Conservation (phyloP, 2,113 vertebrate genomes). For the Shinisaurus crocodilurus region DNA sequence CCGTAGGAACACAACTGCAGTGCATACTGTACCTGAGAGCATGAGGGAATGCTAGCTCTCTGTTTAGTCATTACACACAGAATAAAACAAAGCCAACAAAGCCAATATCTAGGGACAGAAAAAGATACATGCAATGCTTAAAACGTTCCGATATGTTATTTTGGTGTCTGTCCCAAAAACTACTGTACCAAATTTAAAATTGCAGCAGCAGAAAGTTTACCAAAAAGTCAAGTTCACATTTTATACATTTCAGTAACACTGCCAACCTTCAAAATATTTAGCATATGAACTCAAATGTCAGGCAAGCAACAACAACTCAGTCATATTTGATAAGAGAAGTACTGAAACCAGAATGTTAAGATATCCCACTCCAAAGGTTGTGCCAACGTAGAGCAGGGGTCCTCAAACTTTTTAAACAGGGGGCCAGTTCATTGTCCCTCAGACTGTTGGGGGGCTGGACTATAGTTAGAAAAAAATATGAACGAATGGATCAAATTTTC, state of each 20-base stretch:
- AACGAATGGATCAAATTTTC: too few species aligned
- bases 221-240: neutral
- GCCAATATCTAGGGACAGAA: neutral
- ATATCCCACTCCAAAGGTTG: neutral
- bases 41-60: neutral
- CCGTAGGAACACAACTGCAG: neutral
- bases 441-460: too few species aligned
- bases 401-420: too few species aligned
- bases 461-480: too few species aligned
- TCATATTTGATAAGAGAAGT: too few species aligned
- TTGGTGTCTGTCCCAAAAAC: neutral
- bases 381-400: too few species aligned
- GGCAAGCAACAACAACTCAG: neutral
- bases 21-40: neutral
- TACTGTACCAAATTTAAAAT: neutral
- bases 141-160: neutral
- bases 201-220: neutral
- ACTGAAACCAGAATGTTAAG: too few species aligned
- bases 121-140: neutral
- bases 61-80: neutral
- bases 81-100: neutral
- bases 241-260: neutral
- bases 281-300: neutral
- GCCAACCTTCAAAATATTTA: neutral
- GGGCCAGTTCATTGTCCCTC: too few species aligned